Evolutionary conservation across 1,140 invertebrate genomes (phyloP).

Genomic region (Hyles vespertilio): DNA sequence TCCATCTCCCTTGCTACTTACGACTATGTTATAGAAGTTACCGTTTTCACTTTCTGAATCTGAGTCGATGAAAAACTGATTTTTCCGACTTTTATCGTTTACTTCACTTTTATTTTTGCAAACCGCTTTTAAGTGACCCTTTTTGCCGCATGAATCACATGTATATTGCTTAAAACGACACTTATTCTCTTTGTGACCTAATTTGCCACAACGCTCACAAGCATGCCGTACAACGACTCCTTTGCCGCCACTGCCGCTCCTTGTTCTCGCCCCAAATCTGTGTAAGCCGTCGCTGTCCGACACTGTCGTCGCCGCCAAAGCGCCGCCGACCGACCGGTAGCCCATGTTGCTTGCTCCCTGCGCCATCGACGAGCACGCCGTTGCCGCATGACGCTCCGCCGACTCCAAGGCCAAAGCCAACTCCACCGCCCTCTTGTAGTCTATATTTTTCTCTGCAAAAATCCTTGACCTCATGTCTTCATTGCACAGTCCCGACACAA

Average conservation of each 20-base stretch:
- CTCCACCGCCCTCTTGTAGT: background rate
- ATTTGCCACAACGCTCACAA: background rate
- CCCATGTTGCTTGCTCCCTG: background rate
- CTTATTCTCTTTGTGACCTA: background rate
- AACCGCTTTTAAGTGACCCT: background rate
- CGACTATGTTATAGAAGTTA: no score
- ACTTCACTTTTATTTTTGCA: background rate
- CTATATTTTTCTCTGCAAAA: background rate
- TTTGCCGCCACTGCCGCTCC: no score
- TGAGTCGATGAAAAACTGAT: no score
- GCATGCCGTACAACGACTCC: no score
- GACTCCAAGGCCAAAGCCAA: slow-evolving; percentile 3
- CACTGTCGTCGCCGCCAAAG: no score
- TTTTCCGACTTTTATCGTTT: no score
- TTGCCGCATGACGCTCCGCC: background rate
- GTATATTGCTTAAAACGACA: slow-evolving; percentile 1
- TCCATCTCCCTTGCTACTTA: no score
- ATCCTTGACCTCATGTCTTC: slow-evolving; percentile 1
- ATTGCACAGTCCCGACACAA: background rate
- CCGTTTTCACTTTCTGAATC: no score
- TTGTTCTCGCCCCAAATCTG: no score
- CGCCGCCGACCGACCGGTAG: no score
- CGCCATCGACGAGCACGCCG: background rate
- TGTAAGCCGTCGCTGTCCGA: no score
- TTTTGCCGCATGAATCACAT: background rate